Evolutionary conservation across 1,140 invertebrate species (phyloP), one percentile per base, ranked within the genome.

Genomic region (Rhizoglyphus robini): DNA sequence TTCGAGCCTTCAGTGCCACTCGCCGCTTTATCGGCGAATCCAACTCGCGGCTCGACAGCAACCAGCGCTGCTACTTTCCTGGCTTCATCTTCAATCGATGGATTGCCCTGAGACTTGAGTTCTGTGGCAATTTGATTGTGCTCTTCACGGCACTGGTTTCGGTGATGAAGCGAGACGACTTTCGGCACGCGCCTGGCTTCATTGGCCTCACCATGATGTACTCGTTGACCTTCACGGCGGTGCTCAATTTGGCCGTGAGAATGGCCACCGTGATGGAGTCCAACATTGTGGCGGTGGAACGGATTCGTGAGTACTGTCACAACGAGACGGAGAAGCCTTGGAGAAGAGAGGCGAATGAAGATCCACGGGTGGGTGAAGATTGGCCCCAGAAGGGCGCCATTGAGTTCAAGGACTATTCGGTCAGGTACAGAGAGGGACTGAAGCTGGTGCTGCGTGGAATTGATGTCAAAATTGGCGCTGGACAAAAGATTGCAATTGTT

Each of bases 251-350:
- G 92, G 78, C 96, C 67, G 93, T 99, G 5, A 80, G 93, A 67
- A 96, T 96, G 91, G 90, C 89, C 0, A 90, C 90, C 4, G 93
- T 97, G 71, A 85, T 98, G 31, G 95, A 98, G 79, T 95, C 91
- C 0, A 96, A 97, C 73, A 96, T 97, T 68, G 94, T 98, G 0
- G 89, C 92, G 18, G 93, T 98, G 1, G 95, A 99, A 76, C 84
- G 95, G 76, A 91, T 99, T 68, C 93, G 92, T 74, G 94, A 98
- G 73, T 98, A 97, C 73, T 84, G 87, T 1, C 88, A 95, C 74
- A 87, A 87, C 0, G 78, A 81, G 61, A 74, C 74, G 36, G 81
- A 81, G 72, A 79, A 74, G 2, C 64, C 68, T 63, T 72, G 68
- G 66, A 54, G 30, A 8, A 1, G 58, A 46, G 18, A 1, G 27